These are phyloP conservation scores for Caenorhabditis sp. DNA, from an alignment of 2,888 invertebrate genomes.

Conservation along the genomic window DNA sequence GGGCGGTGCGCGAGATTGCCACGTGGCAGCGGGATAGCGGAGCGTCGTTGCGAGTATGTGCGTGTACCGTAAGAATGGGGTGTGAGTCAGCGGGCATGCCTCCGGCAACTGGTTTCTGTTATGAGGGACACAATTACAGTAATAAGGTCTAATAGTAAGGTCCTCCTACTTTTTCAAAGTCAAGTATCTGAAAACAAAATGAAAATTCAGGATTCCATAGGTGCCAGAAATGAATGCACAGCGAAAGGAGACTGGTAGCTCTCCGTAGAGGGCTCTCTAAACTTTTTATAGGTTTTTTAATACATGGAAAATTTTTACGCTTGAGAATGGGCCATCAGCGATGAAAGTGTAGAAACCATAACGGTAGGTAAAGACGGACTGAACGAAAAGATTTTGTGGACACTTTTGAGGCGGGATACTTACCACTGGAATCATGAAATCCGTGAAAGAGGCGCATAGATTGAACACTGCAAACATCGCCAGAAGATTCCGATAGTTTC, in stretches of 20 bases:
- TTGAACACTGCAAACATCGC: slow-evolving; percentile 30
- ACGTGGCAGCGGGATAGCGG: too few relatives aligned
- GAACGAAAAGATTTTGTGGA: too few relatives aligned
- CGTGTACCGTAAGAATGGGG: too few relatives aligned
- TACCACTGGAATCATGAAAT: slow-evolving; percentile 25
- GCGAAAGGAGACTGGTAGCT: background rate
- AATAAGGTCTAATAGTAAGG: too few relatives aligned
- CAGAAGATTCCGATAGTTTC: slow-evolving; percentile 27
- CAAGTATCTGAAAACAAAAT: slow-evolving; percentile 1
- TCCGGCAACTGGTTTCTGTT: too few relatives aligned
- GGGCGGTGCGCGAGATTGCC: too few relatives aligned
- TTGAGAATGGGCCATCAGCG: slow-evolving; percentile 15
- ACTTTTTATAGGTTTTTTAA: background rate
- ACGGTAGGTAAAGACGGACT: slow-evolving; percentile 30
- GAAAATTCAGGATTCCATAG: slow-evolving; percentile 7
- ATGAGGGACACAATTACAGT: too few relatives aligned
- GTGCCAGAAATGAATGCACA: background rate
- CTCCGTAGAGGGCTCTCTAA: background rate
- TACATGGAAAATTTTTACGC: too few relatives aligned
- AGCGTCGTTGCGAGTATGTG: too few relatives aligned
- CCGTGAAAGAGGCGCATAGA: slow-evolving; percentile 13
- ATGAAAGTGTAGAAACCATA: slow-evolving; percentile 36
- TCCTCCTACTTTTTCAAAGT: slow-evolving; percentile 2
- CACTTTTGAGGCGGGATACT: too few relatives aligned
- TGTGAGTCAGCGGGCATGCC: too few relatives aligned